Evolutionary conservation across 2,113 vertebrate species (phyloP).

Genomic region (Zosterops pallidus): DNA sequence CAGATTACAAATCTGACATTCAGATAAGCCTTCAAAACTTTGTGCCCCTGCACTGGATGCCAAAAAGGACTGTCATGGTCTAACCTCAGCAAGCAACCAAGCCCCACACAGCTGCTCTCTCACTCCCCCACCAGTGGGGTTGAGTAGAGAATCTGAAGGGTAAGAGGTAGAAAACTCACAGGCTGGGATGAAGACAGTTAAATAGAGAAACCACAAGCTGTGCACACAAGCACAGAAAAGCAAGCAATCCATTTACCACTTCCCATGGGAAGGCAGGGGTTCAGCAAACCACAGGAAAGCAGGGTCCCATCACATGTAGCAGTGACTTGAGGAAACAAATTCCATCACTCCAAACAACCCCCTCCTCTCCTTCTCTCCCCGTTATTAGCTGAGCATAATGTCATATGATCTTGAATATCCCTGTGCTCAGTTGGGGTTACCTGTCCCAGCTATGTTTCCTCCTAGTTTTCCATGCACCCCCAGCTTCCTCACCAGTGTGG

Average conservation of each 20-base stretch:
- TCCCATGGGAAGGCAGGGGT: neutral
- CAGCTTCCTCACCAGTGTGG: neutral
- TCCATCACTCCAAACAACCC: neutral
- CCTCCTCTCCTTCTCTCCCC: neutral
- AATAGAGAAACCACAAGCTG: neutral
- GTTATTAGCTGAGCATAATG: neutral
- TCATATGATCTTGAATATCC: neutral
- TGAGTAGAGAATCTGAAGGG: rapidly evolving
- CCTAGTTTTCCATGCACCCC: rapidly evolving
- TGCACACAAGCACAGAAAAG: neutral
- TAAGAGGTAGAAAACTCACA: neutral
- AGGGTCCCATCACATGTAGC: too few relatives aligned
- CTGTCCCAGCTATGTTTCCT: neutral
- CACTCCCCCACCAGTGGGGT: neutral
- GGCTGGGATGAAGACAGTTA: neutral
- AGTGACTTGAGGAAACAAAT: neutral
- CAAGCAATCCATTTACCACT: neutral
- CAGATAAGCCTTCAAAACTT: neutral
- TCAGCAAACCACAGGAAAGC: neutral
- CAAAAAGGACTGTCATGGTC: neutral
- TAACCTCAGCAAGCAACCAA: neutral
- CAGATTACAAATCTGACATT: neutral
- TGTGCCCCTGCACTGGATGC: neutral
- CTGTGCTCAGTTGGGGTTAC: neutral
- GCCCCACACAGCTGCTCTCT: rapidly evolving